Conservation (phyloP, 2,797 vertebrate species). For the Psittacula derbiana region DNA sequence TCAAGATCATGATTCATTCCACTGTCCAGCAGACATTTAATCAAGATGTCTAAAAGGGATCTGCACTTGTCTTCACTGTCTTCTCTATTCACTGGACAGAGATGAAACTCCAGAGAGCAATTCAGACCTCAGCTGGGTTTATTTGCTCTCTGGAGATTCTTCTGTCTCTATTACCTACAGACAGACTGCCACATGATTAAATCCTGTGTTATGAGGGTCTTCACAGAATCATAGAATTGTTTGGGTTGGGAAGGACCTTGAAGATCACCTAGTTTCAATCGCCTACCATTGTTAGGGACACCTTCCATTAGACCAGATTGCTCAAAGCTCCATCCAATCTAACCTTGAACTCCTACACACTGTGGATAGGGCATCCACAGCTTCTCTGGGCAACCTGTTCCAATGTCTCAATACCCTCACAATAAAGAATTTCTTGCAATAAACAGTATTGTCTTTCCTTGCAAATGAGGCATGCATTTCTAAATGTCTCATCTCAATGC, state of each 20-base stretch:
- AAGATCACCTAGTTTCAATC: background rate
- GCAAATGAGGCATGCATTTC: fast-evolving
- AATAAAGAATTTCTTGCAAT: background rate
- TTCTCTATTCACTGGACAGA: background rate
- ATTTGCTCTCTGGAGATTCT: background rate
- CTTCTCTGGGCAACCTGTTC: background rate
- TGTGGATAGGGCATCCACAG: background rate
- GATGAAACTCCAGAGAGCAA: background rate
- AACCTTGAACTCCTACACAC: background rate
- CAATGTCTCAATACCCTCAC: background rate
- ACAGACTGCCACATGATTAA: background rate
- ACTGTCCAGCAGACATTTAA: background rate
- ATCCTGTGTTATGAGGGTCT: background rate
- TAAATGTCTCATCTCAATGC: background rate
- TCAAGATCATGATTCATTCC: background rate
- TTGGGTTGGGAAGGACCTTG: background rate
- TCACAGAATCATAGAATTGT: background rate
- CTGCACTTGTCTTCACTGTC: background rate
- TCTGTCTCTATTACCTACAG: background rate
- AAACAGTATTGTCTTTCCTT: background rate
- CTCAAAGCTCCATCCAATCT: background rate
- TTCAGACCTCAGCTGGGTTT: background rate
- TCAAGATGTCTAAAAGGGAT: background rate
- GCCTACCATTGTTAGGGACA: background rate
- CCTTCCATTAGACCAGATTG: background rate